Evolutionary conservation across 2,797 vertebrate genomes (phyloP), one percentile per base, ranked within the genome.

Genomic region (Morelia viridis): DNA sequence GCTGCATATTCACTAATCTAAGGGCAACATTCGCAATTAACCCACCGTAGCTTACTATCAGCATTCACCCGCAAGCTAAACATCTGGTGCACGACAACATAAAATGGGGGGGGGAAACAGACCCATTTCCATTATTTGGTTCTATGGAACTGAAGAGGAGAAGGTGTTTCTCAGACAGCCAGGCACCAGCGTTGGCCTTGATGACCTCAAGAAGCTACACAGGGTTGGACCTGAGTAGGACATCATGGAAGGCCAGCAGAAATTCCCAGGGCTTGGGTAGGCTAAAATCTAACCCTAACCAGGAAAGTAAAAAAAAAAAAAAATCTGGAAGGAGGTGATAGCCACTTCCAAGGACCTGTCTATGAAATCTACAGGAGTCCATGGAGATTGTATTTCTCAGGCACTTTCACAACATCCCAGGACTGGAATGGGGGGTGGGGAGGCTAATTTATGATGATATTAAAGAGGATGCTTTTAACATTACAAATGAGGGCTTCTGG

Each of bases 111-210:
- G 2, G 24, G 46, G 61, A 97, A 96, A 95, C 94, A 93, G 96
- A 95, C 97, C 97, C 95, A 98, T 97, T 97, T 97, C 97, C 96
- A 97, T 97, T 97, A 97, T 96, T 96, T 95, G 96, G 95, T 95
- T 97, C 97, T 96, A 93, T 96, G 96, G 95, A 96, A 97, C 97
- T 97, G 94, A 93, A 95, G 94, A 84, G 60, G 95, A 71, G 13
- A 31, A 71, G 92, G 94, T 94, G 93, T 94, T 90, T 96, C 94
- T 95, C 94, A 87, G 35, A 24, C 58, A 60, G 19, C 6, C 31
- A 71, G 31, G 1, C 15, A 3, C n/a, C 1, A 2, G 6, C 31
- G 31, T 35, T 71, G 68, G 17, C 6, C 15, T 71, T 35, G 68
- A 83, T 24, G 68, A 83, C 26, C 76, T 50, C 19, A 46, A 19